Percentiles rank a stretch among this genome's conserved stretches.
Evolutionary conservation across 2,797 vertebrate genomes (phyloP).

Genomic region (Holocentrus rufus): DNA sequence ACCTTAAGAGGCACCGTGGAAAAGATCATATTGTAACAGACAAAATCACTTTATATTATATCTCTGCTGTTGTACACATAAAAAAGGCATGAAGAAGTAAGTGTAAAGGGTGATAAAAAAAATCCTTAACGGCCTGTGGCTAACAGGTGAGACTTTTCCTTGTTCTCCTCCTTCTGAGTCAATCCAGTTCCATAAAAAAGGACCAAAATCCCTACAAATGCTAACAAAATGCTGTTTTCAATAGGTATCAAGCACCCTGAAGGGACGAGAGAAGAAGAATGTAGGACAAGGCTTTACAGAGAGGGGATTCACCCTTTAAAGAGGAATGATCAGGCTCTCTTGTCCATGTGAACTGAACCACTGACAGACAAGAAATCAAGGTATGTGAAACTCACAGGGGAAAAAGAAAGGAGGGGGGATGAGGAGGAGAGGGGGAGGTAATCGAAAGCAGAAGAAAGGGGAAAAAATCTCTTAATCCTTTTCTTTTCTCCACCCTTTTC

Average conservation of each 20-base stretch:
- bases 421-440: slow-evolving; percentile 39
- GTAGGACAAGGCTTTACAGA: slow-evolving; percentile 6
- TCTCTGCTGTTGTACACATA: slow-evolving; percentile 30
- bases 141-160: slow-evolving; percentile 45
- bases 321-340: slow-evolving; percentile 49
- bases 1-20: slow-evolving; percentile 65
- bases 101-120: slow-evolving; percentile 16
- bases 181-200: slow-evolving; percentile 35
- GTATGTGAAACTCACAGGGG: slow-evolving; percentile 67
- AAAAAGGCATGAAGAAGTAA: slow-evolving; percentile 26
- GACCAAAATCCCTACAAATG: background rate
- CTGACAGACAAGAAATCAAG: slow-evolving; percentile 72
- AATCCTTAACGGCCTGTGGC: slow-evolving; percentile 38
- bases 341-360: slow-evolving; percentile 61
- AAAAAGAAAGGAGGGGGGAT: slow-evolving; percentile 23
- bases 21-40: slow-evolving; percentile 67
- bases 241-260: slow-evolving; percentile 22
- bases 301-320: slow-evolving; percentile 27
- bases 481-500: slow-evolving; percentile 73
- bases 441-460: slow-evolving; percentile 75
- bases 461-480: slow-evolving; percentile 66
- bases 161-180: slow-evolving; percentile 20
- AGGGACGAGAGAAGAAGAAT: slow-evolving; percentile 10
- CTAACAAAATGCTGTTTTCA: slow-evolving; percentile 30
- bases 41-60: slow-evolving; percentile 14